Base-by-base conservation (phyloP, 2,888 invertebrate species). In the Rhingia rostrata region DNA sequence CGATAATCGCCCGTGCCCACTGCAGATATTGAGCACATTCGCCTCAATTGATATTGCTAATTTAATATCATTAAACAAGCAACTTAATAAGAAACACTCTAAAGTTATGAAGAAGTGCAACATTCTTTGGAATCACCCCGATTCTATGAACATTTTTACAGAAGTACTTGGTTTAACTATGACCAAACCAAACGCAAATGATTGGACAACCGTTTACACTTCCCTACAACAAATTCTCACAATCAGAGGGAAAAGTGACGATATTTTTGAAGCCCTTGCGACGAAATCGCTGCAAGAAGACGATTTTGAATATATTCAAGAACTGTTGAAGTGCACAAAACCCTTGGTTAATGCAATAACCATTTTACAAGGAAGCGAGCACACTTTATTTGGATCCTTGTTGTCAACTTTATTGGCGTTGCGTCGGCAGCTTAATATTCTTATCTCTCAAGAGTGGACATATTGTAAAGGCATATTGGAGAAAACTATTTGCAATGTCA, bases 301-400 rank as follows among this genome's bases (percentile, higher is more conserved):
- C 0, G 75, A 75, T 43, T 75, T 67, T 32, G 4, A 43, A n/a
- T 75, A 75, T 4, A 66, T 75, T 37, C 58, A 75, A 51, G 75
- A 67, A 9, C 66, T 60, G 30, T 37, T 75, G 37, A 35, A 58
- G 1, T 75, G 75, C 35, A 66, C 58, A 3, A 67, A 49, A 33
- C 75, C 75, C 0, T 10, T 75, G 3, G 58, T 60, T 6, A 66
- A 75, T 43, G 75, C 75, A 10, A 5, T 75, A 7, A 22, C 12
- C 7, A 60, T 67, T 2, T 51, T 75, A 30, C 49, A 54, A 14
- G 43, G n/a, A 6, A n/a, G 33, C 0, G 35, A 39, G 7, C 51
- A 75, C 14, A 67, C 22, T 4, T 32, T 51, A 10, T 75, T 30
- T 41, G 75, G 75, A 7, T 58, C 66, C 4, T 5, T 75, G 4